These are phyloP conservation scores for Dysmachus trigonus DNA, from an alignment of 2,888 invertebrate genomes.

Conservation along the genomic window DNA sequence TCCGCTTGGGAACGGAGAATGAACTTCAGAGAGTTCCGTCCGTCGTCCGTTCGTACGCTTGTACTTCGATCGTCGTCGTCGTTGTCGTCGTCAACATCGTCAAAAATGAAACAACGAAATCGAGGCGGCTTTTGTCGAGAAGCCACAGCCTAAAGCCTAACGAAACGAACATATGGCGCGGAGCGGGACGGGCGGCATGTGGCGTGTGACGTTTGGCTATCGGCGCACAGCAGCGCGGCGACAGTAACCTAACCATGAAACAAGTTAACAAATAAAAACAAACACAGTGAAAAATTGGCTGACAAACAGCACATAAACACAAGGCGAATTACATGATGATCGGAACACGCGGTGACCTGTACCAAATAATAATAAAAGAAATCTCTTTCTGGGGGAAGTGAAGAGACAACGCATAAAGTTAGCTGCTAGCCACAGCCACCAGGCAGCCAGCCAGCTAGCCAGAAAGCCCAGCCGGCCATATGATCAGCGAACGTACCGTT, in stretches of 20 bases:
- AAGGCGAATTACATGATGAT: not conserved
- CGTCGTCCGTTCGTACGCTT: not conserved
- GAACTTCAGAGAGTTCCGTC: slow-evolving; percentile 3
- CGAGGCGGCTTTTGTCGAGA: not conserved
- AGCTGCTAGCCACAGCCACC: not conserved
- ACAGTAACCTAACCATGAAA: slow-evolving; percentile 36
- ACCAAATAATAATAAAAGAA: not conserved
- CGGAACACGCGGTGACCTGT: not conserved
- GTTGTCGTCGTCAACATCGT: not conserved
- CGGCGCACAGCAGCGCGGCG: not conserved
- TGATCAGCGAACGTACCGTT: slow-evolving; percentile 17
- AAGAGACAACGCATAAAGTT: not conserved
- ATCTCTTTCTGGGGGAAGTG: not conserved
- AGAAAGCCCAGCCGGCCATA: not conserved
- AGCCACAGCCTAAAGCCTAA: not conserved
- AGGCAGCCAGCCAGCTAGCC: not conserved
- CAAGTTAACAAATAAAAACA: slow-evolving; percentile 17
- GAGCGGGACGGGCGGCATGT: not conserved
- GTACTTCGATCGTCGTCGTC: not conserved
- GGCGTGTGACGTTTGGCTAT: not conserved
- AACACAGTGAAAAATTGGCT: slow-evolving; percentile 28
- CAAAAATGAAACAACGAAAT: not conserved
- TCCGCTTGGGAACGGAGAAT: not conserved
- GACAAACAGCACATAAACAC: slow-evolving; percentile 23
- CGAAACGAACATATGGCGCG: not conserved